These are phyloP conservation scores for Drosophila neoperkinsi DNA, from an alignment of 2,888 invertebrate genomes.

Conservation along the genomic window DNA sequence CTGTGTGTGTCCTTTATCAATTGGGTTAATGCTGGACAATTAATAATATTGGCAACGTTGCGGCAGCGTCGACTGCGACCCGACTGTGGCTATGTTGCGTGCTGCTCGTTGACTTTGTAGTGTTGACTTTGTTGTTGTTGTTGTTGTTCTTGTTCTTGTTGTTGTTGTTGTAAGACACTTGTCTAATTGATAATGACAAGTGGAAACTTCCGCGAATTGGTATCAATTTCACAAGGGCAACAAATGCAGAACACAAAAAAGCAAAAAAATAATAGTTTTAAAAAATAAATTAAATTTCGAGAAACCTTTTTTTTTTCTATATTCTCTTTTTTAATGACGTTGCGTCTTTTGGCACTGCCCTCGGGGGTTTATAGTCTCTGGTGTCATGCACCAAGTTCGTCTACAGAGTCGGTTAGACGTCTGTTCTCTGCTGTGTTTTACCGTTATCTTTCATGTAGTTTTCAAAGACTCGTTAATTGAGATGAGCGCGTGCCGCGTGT, in stretches of 20 bases:
- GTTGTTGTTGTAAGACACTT: conserved; percentile 40
- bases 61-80: conserved; percentile 32
- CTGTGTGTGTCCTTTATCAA: conserved; percentile 6
- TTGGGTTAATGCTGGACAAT: not conserved
- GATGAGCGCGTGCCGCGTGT: conserved; percentile 9
- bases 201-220: conserved; percentile 72
- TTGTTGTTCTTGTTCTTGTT: not conserved
- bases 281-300: not conserved
- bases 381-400: not conserved
- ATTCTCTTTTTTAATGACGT: conserved; percentile 24
- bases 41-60: conserved; percentile 30
- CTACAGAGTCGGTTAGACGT: not conserved
- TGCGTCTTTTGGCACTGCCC: not conserved
- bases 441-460: conserved; percentile 25
- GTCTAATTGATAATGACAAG: conserved; percentile 67
- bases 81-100: conserved; percentile 41
- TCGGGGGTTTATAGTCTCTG: not conserved
- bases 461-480: not conserved
- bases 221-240: conserved; percentile 68
- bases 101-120: conserved; percentile 41
- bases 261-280: not conserved
- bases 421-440: not conserved
- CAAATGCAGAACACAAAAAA: not conserved
- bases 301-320: not conserved
- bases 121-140: conserved; percentile 12